Conservation (phyloP, 2,797 vertebrate genomes). For the Pseudomugil tenellus region DNA sequence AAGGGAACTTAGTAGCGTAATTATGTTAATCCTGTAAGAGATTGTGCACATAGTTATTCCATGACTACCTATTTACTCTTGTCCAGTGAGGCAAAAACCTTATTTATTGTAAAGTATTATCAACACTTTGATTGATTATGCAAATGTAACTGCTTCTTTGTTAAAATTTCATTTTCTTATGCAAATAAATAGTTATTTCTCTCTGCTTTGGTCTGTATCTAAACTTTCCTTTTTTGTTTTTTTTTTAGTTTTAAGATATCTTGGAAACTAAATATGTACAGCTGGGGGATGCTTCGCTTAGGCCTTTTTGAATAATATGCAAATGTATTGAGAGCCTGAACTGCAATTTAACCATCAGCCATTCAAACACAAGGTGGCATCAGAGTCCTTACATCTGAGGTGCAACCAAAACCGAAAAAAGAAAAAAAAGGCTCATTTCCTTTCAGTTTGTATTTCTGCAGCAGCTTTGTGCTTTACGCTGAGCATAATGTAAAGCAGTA, state of each 20-base stretch:
- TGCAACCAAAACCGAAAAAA: neutral
- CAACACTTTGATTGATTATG: slow-evolving; percentile 46
- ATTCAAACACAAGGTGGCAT: slow-evolving; percentile 70
- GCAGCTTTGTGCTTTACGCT: neutral
- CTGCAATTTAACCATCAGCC: neutral
- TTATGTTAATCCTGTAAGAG: slow-evolving; percentile 33
- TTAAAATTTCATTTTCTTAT: slow-evolving; percentile 34
- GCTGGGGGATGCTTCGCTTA: slow-evolving; percentile 28
- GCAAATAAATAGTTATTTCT: slow-evolving; percentile 57
- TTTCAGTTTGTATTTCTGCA: slow-evolving; percentile 11
- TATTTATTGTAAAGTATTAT: slow-evolving; percentile 73
- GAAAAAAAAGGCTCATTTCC: neutral
- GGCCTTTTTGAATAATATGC: slow-evolving; percentile 59
- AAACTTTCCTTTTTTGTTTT: slow-evolving; percentile 2
- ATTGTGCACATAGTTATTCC: slow-evolving; percentile 33
- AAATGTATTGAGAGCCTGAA: slow-evolving; percentile 37
- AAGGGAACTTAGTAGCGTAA: slow-evolving; percentile 36
- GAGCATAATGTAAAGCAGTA: slow-evolving; percentile 13
- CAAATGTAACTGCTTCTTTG: slow-evolving; percentile 30
- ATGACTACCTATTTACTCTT: slow-evolving; percentile 15
- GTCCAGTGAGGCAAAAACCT: slow-evolving; percentile 6
- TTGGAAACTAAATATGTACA: slow-evolving; percentile 5
- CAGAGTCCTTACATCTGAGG: slow-evolving; percentile 49
- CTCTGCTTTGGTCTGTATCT: slow-evolving; percentile 22
- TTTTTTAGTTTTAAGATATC: neutral